phyloP scores from a whole-genome alignment of 2,888 invertebrate species.

The Hipparchia semele region DNA sequence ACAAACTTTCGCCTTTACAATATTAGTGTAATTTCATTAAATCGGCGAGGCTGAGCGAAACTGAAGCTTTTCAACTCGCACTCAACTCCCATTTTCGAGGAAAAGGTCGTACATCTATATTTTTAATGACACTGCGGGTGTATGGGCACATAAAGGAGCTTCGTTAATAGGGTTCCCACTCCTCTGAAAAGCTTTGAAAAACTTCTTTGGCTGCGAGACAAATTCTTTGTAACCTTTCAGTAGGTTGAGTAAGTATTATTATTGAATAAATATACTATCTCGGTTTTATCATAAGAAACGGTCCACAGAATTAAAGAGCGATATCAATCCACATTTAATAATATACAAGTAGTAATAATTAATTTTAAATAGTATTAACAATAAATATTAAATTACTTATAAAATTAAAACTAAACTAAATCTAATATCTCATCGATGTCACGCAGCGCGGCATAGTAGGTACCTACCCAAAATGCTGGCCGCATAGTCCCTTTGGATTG shows the following conservation, averaged over 20 bases:
- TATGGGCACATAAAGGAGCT: constrained; percentile 22
- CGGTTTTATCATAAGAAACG: background rate
- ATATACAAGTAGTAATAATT: too few relatives aligned
- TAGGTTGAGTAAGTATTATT: background rate
- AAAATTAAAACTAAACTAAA: too few relatives aligned
- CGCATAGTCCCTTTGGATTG: too few relatives aligned
- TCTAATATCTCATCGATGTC: too few relatives aligned
- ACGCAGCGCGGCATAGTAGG: too few relatives aligned
- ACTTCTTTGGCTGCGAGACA: constrained; percentile 10
- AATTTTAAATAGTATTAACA: too few relatives aligned
- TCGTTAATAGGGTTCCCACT: constrained; percentile 20
- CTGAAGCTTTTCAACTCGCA: constrained; percentile 16
- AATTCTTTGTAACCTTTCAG: constrained; percentile 13
- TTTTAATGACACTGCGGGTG: constrained; percentile 21
- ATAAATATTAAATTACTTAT: too few relatives aligned
- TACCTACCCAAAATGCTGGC: too few relatives aligned
- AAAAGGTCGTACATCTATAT: constrained; percentile 24
- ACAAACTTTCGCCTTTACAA: too few relatives aligned
- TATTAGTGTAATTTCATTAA: constrained; percentile 22
- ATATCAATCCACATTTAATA: too few relatives aligned
- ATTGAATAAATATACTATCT: background rate
- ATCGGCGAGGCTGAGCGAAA: constrained; percentile 13
- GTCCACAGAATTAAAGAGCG: background rate
- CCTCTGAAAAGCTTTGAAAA: constrained; percentile 19
- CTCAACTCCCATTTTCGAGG: constrained; percentile 21